Percentiles rank a stretch among this genome's conserved stretches.
phyloP scores from a whole-genome alignment of 2,113 vertebrate genomes.

The Melanostigma gelatinosum region DNA sequence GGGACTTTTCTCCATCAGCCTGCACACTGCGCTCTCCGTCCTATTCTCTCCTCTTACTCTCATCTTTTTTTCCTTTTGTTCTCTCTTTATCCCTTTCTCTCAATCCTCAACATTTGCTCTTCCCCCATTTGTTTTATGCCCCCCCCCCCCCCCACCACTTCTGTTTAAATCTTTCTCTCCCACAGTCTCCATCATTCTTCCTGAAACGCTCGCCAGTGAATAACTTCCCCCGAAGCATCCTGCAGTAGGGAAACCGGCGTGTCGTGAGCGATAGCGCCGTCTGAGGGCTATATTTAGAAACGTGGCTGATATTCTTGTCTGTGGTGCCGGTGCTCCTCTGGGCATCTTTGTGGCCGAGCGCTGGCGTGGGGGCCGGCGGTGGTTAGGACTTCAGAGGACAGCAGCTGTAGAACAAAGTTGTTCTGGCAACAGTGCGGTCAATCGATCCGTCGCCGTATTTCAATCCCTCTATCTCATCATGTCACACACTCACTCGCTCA shows the following conservation, averaged over 20 bases:
- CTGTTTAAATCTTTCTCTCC: conserved; percentile 18
- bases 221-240: conserved; percentile 58
- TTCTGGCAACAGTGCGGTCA: conserved; percentile 35
- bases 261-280: conserved; percentile 64
- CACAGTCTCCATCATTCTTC: conserved; percentile 31
- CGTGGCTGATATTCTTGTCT: conserved; percentile 72
- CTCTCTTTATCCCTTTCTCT: conserved; percentile 9
- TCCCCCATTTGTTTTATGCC: neutral
- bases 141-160: neutral
- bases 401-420: conserved; percentile 55
- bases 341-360: conserved; percentile 52
- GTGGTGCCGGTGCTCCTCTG: conserved; percentile 60
- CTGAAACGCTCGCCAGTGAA: conserved; percentile 48
- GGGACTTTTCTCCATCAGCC: conserved; percentile 63
- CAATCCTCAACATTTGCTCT: conserved; percentile 3
- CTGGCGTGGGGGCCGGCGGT: conserved; percentile 24
- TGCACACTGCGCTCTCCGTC: conserved; percentile 61
- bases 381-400: conserved; percentile 54
- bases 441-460: conserved; percentile 25
- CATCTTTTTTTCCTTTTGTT: conserved; percentile 7
- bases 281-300: conserved; percentile 78
- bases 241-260: conserved; percentile 60
- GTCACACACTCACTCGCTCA: neutral
- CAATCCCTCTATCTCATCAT: conserved; percentile 5
- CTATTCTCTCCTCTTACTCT: conserved; percentile 25